These are phyloP conservation scores for Drosophila guanche DNA, from an alignment of 1,140 invertebrate genomes.

Conservation along the genomic window DNA sequence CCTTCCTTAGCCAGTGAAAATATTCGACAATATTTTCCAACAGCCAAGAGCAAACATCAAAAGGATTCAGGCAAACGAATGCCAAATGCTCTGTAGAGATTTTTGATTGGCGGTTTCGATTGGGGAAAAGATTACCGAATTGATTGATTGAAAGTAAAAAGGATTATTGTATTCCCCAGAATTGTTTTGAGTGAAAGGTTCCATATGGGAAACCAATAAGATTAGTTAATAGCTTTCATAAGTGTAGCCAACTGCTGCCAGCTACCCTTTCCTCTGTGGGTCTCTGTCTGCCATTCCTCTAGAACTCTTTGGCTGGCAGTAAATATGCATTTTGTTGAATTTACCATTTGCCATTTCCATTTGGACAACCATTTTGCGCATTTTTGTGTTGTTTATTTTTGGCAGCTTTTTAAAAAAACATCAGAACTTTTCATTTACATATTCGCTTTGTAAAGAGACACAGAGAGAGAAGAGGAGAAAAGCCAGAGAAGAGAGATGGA, in stretches of 20 bases:
- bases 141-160: no score
- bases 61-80: constrained; percentile 44
- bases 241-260: background rate
- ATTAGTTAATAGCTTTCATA: background rate
- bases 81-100: constrained; percentile 23
- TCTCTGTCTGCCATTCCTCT: background rate
- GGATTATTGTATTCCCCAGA: no score
- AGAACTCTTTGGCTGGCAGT: constrained; percentile 48
- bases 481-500: constrained; percentile 5
- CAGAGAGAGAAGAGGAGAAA: constrained; percentile 11
- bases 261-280: constrained; percentile 19
- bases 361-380: constrained; percentile 63
- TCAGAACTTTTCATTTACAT: constrained; percentile 78
- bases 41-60: constrained; percentile 60
- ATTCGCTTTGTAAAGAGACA: constrained; percentile 69
- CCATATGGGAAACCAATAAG: background rate
- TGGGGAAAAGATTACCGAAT: no score
- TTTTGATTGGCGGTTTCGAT: background rate
- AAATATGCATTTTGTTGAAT: constrained; percentile 79
- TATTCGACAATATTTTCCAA: constrained; percentile 78
- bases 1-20: constrained; percentile 70
- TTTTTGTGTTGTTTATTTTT: constrained; percentile 82
- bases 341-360: constrained; percentile 65
- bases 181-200: no score
- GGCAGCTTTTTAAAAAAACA: constrained; percentile 77